Evolutionary conservation across 2,888 invertebrate species (phyloP).

Genomic region (Bellardia pandia): DNA sequence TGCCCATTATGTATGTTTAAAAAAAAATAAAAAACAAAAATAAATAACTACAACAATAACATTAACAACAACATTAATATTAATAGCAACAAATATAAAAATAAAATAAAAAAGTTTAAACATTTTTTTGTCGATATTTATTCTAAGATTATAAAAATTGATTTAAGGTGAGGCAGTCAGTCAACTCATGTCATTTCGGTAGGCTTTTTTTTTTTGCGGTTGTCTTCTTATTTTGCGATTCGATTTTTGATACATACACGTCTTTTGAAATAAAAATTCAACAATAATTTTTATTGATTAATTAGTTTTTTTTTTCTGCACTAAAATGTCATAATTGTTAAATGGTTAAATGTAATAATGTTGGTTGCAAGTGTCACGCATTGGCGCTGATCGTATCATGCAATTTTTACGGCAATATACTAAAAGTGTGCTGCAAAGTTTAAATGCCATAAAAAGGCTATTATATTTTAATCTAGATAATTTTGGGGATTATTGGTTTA

Average conservation of each 20-base stretch:
- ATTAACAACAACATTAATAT: conserved; percentile 14
- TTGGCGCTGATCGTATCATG: conserved; percentile 10
- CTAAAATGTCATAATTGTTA: conserved; percentile 54
- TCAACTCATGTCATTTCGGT: conserved; percentile 61
- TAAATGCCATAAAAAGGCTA: not conserved
- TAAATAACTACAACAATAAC: conserved; percentile 6
- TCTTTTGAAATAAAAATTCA: conserved; percentile 47
- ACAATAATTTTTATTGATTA: conserved; percentile 57
- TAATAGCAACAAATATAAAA: conserved; percentile 36
- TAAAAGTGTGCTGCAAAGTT: conserved; percentile 24
- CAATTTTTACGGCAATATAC: not conserved
- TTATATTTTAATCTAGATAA: no score
- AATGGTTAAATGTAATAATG: not conserved
- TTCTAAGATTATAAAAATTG: conserved; percentile 70
- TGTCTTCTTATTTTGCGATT: conserved; percentile 31
- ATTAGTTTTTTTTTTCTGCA: conserved; percentile 38
- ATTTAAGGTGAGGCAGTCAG: conserved; percentile 71
- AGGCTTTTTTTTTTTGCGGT: conserved; percentile 39
- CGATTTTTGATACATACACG: conserved; percentile 21
- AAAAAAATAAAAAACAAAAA: not conserved
- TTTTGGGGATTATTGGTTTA: no score
- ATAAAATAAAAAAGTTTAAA: not conserved
- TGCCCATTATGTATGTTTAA: conserved; percentile 61
- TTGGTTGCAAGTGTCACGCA: conserved; percentile 40
- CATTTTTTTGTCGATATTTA: conserved; percentile 56